Base-by-base conservation (phyloP, 2,888 invertebrate species). In the Ypsolopha sequella region DNA sequence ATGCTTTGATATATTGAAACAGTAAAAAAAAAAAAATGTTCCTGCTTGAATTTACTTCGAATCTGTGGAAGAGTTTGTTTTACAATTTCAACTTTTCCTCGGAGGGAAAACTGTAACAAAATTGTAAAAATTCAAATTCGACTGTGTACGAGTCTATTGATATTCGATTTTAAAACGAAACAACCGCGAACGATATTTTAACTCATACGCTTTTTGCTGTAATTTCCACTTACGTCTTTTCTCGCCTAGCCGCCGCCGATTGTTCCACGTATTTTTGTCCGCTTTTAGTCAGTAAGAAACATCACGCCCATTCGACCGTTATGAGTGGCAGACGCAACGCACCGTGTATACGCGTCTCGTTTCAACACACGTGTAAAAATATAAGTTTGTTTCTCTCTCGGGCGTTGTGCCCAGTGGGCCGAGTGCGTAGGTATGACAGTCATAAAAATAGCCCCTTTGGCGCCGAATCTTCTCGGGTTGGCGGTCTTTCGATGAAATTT, bases 271-370 rank as follows among this genome's bases (percentile, higher is more conserved):
- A 85, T 85, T 85, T 86, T 85, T 86, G 84, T 82, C 80, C 78
- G 80, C 79, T 78, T 78, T 76, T 79, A 76, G 79, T 80, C 79
- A 81, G 85, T 84, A 86, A 86, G 85, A 85, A 85, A 80, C 81
- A 84, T 84, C 84, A 85, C 86, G 86, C 86, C 86, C 86, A 86
- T 85, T 86, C 84, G 86, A 86, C 85, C 86, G 86, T 86, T 84
- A 85, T 85, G 85, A 80, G 80, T 82, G 78, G 75, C 73, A 74
- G 71, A 75, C 80, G 80, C 73, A 81, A 79, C 80, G 76, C 75
- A 76, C 76, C 69, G 74, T 73, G 75, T 77, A 76, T 68, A 72
- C 66, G 74, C 68, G 65, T 85, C 86, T 71, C 74, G 60, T 66
- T 84, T 82, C 74, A 64, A 70, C 81, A 77, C 76, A 76, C 76